Conservation (phyloP, 2,888 invertebrate genomes). For the Conus canariensis region DNA sequence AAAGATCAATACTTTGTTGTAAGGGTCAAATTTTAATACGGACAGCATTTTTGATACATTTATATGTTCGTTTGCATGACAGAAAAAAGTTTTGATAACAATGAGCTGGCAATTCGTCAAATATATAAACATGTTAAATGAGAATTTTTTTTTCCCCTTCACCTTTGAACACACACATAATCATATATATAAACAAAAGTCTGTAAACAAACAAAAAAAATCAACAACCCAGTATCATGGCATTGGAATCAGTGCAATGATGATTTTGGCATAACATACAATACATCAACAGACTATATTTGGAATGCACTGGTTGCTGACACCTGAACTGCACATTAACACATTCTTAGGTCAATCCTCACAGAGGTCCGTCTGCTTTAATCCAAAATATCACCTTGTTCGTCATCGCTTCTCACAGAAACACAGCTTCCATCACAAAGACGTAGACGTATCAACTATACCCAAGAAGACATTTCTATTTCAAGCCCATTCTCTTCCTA, state of each 20-base stretch:
- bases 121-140: constrained; percentile 34
- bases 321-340: constrained; percentile 26
- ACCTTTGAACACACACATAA: constrained; percentile 30
- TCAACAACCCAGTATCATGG: constrained; percentile 43
- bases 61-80: constrained; percentile 36
- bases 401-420: not conserved
- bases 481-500: not conserved
- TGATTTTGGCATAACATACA: constrained; percentile 36
- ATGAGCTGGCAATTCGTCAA: constrained; percentile 34
- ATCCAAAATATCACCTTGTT: constrained; percentile 6
- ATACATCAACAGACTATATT: constrained; percentile 29
- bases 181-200: not conserved
- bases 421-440: not conserved
- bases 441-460: not conserved
- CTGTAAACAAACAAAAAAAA: constrained; percentile 16
- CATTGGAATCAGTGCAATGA: constrained; percentile 38
- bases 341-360: not conserved
- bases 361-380: not conserved
- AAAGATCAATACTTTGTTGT: constrained; percentile 43
- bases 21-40: constrained; percentile 22
- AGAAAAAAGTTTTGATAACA: constrained; percentile 37
- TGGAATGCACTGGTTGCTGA: constrained; percentile 34
- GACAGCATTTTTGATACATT: constrained; percentile 35
- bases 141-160: constrained; percentile 40
- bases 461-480: not conserved